phyloP scores from a whole-genome alignment of 1,140 invertebrate species.

The Heliconius hermathena region DNA sequence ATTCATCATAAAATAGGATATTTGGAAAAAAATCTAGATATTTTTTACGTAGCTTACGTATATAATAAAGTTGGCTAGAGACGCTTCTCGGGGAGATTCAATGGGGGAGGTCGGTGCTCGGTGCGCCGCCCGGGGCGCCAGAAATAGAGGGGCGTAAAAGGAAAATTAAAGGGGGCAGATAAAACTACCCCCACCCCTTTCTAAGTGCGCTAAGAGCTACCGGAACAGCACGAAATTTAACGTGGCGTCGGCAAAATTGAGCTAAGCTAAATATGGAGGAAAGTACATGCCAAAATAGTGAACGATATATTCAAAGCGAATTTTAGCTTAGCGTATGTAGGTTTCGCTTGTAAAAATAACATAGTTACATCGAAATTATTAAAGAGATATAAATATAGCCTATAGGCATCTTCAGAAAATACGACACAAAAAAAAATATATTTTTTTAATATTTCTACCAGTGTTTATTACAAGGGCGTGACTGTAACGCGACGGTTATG shows the following conservation, averaged over 20 bases:
- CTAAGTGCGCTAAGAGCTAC: constrained; percentile 4
- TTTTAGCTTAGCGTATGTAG: not conserved
- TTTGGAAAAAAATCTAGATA: not conserved
- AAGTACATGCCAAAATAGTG: not conserved
- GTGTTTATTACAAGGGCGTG: no score
- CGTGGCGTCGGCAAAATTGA: constrained; percentile 8
- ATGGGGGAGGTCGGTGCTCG: not conserved
- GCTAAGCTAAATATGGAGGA: not conserved
- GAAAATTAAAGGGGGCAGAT: constrained; percentile 15
- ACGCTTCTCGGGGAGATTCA: constrained; percentile 8
- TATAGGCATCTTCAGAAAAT: no score
- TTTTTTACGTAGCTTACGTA: not conserved
- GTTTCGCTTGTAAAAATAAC: no score
- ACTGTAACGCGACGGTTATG: no score
- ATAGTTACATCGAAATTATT: no score
- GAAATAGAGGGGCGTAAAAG: constrained; percentile 5
- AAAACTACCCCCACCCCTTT: not conserved
- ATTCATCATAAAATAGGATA: not conserved
- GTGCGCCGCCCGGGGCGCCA: not conserved
- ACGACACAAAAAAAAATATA: no score
- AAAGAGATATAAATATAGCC: no score
- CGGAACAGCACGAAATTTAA: constrained; percentile 2
- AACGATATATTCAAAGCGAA: not conserved
- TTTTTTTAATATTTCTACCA: no score
- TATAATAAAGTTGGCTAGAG: not conserved